Conservation (phyloP, 2,113 vertebrate species). For the Syngnathus floridae region DNA sequence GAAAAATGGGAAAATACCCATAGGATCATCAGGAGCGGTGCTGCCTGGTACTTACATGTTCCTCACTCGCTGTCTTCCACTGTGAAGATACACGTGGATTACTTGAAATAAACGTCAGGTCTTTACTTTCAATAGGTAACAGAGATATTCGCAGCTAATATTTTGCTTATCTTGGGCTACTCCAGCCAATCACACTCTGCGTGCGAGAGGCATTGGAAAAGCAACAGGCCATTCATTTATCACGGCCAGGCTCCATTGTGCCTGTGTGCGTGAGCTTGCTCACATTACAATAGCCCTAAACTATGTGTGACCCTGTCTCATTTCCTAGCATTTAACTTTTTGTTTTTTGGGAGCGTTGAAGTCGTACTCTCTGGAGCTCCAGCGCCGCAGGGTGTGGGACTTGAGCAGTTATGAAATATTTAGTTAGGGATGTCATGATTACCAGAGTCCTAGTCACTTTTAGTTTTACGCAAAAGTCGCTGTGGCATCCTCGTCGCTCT, state of each 20-base stretch:
- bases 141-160: conserved; percentile 54
- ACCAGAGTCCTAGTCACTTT: not conserved
- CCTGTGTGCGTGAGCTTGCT: conserved; percentile 40
- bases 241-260: conserved; percentile 47
- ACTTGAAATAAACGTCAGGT: conserved; percentile 52
- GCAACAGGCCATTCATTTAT: conserved; percentile 43
- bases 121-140: conserved; percentile 54
- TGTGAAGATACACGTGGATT: conserved; percentile 42
- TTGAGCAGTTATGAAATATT: conserved; percentile 26
- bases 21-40: conserved; percentile 27
- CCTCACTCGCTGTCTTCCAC: conserved; percentile 39
- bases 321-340: conserved; percentile 54
- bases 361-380: conserved; percentile 4
- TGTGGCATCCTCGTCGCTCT: too few species aligned
- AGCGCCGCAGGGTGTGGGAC: conserved; percentile 19
- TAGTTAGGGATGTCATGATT: not conserved
- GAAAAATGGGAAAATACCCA: conserved; percentile 26
- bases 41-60: conserved; percentile 32
- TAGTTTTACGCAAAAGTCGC: too few species aligned
- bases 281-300: conserved; percentile 51
- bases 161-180: conserved; percentile 55
- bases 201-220: conserved; percentile 27
- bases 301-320: conserved; percentile 43
- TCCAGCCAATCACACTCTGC: conserved; percentile 42
- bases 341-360: conserved; percentile 25